A percentile compares a stretch with the other conserved stretches of the same genome.
These are phyloP conservation scores for Agrilus planipennis DNA, from an alignment of 1,140 invertebrate genomes.

Conservation along the genomic window DNA sequence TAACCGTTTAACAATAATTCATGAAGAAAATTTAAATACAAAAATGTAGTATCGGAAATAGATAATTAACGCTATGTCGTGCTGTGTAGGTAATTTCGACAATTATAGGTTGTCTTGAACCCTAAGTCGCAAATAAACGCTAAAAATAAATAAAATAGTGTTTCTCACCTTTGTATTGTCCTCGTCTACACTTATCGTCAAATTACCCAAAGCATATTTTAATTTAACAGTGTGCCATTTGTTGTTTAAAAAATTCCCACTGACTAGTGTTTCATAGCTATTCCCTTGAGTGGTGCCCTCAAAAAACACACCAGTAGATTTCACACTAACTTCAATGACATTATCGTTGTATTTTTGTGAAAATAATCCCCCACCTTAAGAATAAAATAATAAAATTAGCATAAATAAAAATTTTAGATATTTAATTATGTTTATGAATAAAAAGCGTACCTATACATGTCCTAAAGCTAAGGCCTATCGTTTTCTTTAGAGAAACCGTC, in stretches of 20 bases:
- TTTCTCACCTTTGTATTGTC: slow-evolving; percentile 31
- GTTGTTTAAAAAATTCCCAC: slow-evolving; percentile 59
- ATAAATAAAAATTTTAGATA: background rate
- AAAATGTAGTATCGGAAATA: no score
- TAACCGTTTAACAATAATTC: no score
- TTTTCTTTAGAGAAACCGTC: slow-evolving; percentile 59
- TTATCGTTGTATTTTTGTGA: slow-evolving; percentile 54
- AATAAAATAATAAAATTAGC: slow-evolving; percentile 1
- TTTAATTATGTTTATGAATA: no score
- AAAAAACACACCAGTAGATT: slow-evolving; percentile 55
- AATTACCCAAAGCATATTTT: slow-evolving; percentile 48
- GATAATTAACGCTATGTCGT: background rate
- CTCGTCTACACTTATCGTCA: slow-evolving; percentile 47
- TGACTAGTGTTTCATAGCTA: slow-evolving; percentile 49
- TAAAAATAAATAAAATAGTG: slow-evolving; percentile 7
- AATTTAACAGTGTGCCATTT: slow-evolving; percentile 69
- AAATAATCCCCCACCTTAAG: slow-evolving; percentile 55
- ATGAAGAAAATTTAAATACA: no score
- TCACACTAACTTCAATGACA: slow-evolving; percentile 50
- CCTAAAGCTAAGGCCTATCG: slow-evolving; percentile 67
- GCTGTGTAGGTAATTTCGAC: no score
- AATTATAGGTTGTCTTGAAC: no score
- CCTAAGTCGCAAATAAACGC: background rate
- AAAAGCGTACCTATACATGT: slow-evolving; percentile 53
- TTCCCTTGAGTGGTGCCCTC: slow-evolving; percentile 42